Base-by-base conservation (phyloP, 2,888 invertebrate genomes). In the Rhaphigaster nebulosa region DNA sequence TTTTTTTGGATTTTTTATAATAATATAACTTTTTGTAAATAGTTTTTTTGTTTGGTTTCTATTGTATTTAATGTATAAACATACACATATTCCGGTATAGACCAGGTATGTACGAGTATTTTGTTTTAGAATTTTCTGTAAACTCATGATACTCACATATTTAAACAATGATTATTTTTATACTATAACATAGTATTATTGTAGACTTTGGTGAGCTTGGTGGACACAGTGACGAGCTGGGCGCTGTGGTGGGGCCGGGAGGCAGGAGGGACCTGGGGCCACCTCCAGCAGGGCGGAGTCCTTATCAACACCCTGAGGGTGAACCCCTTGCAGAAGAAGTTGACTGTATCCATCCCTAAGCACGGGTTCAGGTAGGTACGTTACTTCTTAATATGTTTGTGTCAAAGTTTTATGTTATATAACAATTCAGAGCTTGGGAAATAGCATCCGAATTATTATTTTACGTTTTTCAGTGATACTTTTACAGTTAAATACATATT, bases 291-390 rank as follows among this genome's bases (percentile, higher is more conserved):
- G 80, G 92, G 91, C 52, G 91, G 91, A 38, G 90, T 92, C 45
- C 91, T 92, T 20, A 91, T 92, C 13, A 91, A 92, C 91, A 90
- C 92, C 26, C 91, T 92, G 90, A 91, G 91, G 87, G 90, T 92
- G 70, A 91, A 91, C 87, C 91, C 91, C 34, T 65, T 92, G 84
- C 92, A 92, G 91, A 92, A 91, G 54, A 90, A 76, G 41, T 60
- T 91, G 0, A 87, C 91, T 23, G 70, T 92, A 50, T 54, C 84
- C 38, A 87, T 92, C 12, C 92, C 92, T 18, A 91, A 91, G 70
- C 90, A 91, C 52, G 91, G 92, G 84, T 92, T 92, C 90, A 91
- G 92, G 92, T 92, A 91, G 91, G 91, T 91, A 91, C 87, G 90
- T 91, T 50, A 76, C 45, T 84, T 45, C 84, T 26, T 84, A 45